These are phyloP conservation scores for Bhutanitis thaidina DNA, from an alignment of 2,888 invertebrate species.

Conservation along the genomic window DNA sequence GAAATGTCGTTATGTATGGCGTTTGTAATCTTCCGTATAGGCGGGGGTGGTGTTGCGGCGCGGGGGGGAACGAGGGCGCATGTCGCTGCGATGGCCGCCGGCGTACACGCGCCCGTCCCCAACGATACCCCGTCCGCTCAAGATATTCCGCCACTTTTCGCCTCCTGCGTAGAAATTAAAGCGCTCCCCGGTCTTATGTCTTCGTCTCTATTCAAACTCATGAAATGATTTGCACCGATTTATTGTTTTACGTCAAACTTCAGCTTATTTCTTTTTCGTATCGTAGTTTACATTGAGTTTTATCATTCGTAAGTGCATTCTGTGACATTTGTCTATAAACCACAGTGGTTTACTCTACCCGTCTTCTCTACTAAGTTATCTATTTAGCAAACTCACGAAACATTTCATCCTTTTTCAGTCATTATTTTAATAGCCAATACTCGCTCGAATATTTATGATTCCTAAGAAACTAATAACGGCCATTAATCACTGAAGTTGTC, in stretches of 20 bases:
- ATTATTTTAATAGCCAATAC: neutral
- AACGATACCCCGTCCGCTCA: conserved; percentile 24
- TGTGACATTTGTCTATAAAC: no score
- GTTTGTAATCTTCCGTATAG: conserved; percentile 4
- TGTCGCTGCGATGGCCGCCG: conserved; percentile 44
- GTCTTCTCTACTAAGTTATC: no score
- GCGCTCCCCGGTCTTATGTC: neutral
- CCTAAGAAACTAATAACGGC: neutral
- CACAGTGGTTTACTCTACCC: no score
- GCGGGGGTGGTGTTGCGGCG: neutral
- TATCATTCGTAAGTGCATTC: no score
- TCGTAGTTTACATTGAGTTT: no score
- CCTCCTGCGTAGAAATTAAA: conserved; percentile 5
- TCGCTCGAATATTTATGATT: neutral
- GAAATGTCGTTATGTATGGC: conserved; percentile 8
- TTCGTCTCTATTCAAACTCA: no score
- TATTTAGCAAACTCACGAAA: no score
- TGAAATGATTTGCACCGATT: no score
- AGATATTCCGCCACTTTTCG: conserved; percentile 14
- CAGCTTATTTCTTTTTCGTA: no score
- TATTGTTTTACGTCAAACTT: no score
- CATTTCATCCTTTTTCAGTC: no score
- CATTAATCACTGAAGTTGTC: neutral
- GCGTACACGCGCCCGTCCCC: conserved; percentile 58
- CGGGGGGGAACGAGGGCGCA: conserved; percentile 23